phyloP scores from a whole-genome alignment of 2,888 invertebrate genomes.

The Eurytoma adleriae region DNA sequence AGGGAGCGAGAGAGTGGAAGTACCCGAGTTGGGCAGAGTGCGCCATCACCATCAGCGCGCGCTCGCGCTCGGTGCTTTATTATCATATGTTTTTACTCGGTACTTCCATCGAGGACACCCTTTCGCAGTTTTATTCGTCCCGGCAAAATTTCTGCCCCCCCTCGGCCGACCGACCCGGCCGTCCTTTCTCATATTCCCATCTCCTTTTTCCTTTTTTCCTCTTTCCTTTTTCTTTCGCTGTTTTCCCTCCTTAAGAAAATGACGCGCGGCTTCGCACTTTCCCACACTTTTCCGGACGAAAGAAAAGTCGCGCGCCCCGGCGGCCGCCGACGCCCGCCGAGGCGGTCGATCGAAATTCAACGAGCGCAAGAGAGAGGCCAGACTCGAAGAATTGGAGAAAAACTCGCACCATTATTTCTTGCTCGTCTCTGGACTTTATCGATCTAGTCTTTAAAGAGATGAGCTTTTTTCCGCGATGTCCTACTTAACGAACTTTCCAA shows the following conservation, averaged over 20 bases:
- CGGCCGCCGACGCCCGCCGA: too few species aligned
- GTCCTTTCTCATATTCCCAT: slow-evolving; percentile 56
- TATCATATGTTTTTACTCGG: slow-evolving; percentile 71
- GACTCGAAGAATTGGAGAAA: slow-evolving; percentile 14
- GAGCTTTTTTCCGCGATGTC: slow-evolving; percentile 18
- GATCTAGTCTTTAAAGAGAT: slow-evolving; percentile 33
- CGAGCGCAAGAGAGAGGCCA: slow-evolving; percentile 1
- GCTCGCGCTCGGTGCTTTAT: slow-evolving; percentile 66
- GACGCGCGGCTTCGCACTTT: slow-evolving; percentile 34
- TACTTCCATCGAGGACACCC: slow-evolving; percentile 61
- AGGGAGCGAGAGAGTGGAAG: slow-evolving; percentile 18
- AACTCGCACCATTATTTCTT: slow-evolving; percentile 48
- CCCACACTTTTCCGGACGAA: slow-evolving; percentile 2
- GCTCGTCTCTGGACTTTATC: slow-evolving; percentile 45
- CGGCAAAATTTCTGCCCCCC: slow-evolving; percentile 51
- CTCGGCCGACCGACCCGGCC: neutral
- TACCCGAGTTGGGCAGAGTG: slow-evolving; percentile 44
- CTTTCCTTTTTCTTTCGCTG: neutral
- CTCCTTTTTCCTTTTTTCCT: slow-evolving; percentile 10
- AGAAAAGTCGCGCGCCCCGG: slow-evolving; percentile 32
- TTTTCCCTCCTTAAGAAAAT: slow-evolving; percentile 42
- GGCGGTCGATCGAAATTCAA: slow-evolving; percentile 42
- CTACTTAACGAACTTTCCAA: slow-evolving; percentile 41
- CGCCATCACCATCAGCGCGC: slow-evolving; percentile 61
- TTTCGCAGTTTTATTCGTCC: slow-evolving; percentile 58